A percentile compares a stretch with the other conserved stretches of the same genome.
Conservation (phyloP, 1,140 invertebrate genomes). For the Drosophila arizonae region DNA sequence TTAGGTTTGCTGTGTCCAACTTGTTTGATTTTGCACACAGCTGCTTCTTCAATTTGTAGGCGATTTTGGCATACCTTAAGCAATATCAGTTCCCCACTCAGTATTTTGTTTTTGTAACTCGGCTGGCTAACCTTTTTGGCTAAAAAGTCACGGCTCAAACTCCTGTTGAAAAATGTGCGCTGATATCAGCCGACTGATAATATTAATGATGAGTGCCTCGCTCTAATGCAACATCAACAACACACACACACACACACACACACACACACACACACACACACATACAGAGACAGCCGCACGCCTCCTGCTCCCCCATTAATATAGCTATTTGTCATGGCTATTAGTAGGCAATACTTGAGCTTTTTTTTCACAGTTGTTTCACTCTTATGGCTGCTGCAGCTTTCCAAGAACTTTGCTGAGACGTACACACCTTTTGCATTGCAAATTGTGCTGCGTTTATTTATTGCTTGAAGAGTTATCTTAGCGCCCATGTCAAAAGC, state of each 20-base stretch:
- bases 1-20: slow-evolving; percentile 50
- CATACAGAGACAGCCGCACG: background rate
- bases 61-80: slow-evolving; percentile 37
- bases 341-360: slow-evolving; percentile 49
- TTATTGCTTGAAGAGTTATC: slow-evolving; percentile 53
- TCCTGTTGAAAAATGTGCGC: slow-evolving; percentile 56
- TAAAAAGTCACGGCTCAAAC: slow-evolving; percentile 61
- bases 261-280: too few species aligned
- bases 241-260: background rate
- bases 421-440: slow-evolving; percentile 46
- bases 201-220: slow-evolving; percentile 70
- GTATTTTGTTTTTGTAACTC: slow-evolving; percentile 2
- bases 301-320: slow-evolving; percentile 54
- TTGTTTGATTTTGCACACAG: slow-evolving; percentile 69
- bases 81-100: slow-evolving; percentile 15
- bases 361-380: slow-evolving; percentile 20
- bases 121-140: slow-evolving; percentile 46
- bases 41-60: slow-evolving; percentile 49
- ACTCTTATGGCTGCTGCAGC: background rate
- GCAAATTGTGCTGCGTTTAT: slow-evolving; percentile 48
- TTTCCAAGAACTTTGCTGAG: slow-evolving; percentile 14
- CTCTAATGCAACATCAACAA: slow-evolving; percentile 40
- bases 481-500: slow-evolving; percentile 66
- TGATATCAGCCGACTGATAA: slow-evolving; percentile 71
- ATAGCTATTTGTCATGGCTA: slow-evolving; percentile 74